Conservation (phyloP, 2,797 vertebrate species). For the Telmatherina bonti region DNA sequence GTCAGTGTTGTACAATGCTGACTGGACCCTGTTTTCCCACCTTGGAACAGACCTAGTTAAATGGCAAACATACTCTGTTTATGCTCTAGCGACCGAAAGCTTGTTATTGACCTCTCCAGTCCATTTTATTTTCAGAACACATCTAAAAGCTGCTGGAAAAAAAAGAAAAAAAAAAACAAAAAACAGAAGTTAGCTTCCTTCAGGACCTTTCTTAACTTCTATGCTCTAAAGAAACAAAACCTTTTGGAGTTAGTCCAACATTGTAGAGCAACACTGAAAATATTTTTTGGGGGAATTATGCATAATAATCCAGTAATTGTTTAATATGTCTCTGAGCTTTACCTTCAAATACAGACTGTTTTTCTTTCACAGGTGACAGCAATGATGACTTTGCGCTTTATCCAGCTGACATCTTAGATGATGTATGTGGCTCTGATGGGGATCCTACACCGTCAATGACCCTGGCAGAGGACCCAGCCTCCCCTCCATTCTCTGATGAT, state of each 20-base stretch:
- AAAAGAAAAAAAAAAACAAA: no score
- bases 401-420: conserved; percentile 85
- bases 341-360: conserved; percentile 51
- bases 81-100: conserved; percentile 6
- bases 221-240: conserved; percentile 25
- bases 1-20: conserved; percentile 69
- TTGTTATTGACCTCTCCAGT: conserved; percentile 32
- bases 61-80: conserved; percentile 51
- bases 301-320: conserved; percentile 1
- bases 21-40: conserved; percentile 42
- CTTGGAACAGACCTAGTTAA: conserved; percentile 48
- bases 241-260: conserved; percentile 4
- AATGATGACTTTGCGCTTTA: conserved; percentile 86
- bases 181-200: conserved; percentile 3
- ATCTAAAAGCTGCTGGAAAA: neutral
- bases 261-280: neutral
- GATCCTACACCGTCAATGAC: conserved; percentile 73
- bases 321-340: conserved; percentile 6
- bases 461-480: conserved; percentile 83
- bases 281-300: neutral
- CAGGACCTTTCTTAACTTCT: conserved; percentile 23
- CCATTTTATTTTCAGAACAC: neutral
- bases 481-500: conserved; percentile 88
- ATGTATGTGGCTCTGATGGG: conserved; percentile 83
- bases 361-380: conserved; percentile 86